Conservation (phyloP, 1,140 invertebrate species). For the Paraescarpia echinospica region DNA sequence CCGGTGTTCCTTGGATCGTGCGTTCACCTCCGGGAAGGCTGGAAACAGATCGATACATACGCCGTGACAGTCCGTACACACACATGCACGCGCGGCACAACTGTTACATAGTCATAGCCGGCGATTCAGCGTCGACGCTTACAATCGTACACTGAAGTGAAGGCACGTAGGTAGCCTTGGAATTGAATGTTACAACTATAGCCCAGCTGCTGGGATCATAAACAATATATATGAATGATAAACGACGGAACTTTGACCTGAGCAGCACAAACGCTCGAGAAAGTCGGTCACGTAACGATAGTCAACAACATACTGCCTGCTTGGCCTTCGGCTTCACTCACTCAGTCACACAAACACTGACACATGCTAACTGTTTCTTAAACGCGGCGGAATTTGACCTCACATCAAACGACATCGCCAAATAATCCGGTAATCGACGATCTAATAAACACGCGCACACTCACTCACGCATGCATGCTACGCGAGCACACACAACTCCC, state of each 20-base stretch:
- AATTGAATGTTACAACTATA: not conserved
- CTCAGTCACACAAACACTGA: not conserved
- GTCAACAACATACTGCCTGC: not conserved
- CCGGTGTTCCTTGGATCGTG: not conserved
- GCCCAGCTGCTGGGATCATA: not conserved
- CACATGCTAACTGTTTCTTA: not conserved
- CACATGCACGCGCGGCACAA: not conserved
- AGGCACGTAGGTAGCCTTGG: too few species aligned
- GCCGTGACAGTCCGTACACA: not conserved
- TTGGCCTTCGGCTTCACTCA: not conserved
- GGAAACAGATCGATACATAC: not conserved
- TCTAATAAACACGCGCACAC: not conserved
- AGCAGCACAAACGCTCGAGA: not conserved
- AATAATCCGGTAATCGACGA: not conserved
- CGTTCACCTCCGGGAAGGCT: not conserved
- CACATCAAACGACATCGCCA: not conserved
- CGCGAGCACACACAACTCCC: not conserved
- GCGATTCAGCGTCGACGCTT: not conserved
- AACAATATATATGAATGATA: not conserved
- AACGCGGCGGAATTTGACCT: not conserved
- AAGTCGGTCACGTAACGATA: not conserved
- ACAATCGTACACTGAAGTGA: not conserved
- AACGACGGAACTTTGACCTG: not conserved
- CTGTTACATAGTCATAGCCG: not conserved
- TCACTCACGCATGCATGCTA: not conserved